Conservation (phyloP, 1,140 invertebrate genomes). For the Drosophila pandora region DNA sequence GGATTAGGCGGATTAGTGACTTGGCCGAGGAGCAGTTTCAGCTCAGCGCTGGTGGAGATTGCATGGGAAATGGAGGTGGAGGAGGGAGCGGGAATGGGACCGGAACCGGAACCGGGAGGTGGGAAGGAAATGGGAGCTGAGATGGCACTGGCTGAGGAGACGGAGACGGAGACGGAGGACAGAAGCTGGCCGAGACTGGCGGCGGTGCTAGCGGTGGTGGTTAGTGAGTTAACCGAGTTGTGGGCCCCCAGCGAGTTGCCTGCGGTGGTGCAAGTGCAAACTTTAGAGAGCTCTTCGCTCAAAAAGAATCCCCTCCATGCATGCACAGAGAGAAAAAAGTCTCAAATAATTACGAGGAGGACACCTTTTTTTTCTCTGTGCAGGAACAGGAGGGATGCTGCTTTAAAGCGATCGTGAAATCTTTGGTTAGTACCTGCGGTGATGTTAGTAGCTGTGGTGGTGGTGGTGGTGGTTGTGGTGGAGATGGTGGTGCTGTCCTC, state of each 20-base stretch:
- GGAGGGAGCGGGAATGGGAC: background rate
- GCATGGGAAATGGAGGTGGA: slow-evolving; percentile 11
- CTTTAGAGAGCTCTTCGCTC: slow-evolving; percentile 49
- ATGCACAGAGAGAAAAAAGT: slow-evolving; percentile 23
- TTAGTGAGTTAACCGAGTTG: slow-evolving; percentile 65
- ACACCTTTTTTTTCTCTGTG: slow-evolving; percentile 20
- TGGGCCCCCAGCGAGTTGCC: slow-evolving; percentile 40
- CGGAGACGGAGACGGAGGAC: slow-evolving; percentile 1
- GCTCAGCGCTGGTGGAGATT: slow-evolving; percentile 56
- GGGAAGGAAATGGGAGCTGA: slow-evolving; percentile 32
- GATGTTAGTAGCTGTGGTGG: slow-evolving; percentile 47
- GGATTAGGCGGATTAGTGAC: slow-evolving; percentile 69
- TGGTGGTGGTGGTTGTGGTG: slow-evolving; percentile 36
- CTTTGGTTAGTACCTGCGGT: slow-evolving; percentile 48
- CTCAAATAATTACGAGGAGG: background rate
- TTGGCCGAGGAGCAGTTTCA: slow-evolving; percentile 69
- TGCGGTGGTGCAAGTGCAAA: slow-evolving; percentile 75
- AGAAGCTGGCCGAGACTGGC: slow-evolving; percentile 5
- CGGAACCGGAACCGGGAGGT: background rate
- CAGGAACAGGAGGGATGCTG: slow-evolving; percentile 11
- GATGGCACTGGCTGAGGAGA: background rate
- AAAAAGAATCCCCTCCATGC: background rate
- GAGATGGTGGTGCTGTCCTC: slow-evolving; percentile 53
- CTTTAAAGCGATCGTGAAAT: slow-evolving; percentile 14
- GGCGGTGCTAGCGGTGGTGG: slow-evolving; percentile 55